These are phyloP conservation scores for Stenoptilia bipunctidactyla DNA, from an alignment of 2,888 invertebrate species.

Conservation along the genomic window DNA sequence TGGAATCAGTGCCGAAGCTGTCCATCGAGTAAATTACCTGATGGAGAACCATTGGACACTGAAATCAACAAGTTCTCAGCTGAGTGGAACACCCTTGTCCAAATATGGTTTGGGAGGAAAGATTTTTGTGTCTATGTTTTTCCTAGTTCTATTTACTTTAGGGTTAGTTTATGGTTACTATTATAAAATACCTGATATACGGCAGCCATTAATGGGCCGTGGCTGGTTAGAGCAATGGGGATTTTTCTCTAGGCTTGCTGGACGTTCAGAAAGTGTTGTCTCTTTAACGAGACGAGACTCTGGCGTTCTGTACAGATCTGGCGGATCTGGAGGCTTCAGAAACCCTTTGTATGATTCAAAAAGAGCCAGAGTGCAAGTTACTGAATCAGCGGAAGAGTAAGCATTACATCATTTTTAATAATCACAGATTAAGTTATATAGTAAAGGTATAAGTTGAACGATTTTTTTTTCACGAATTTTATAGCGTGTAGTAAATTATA, in stretches of 20 bases:
- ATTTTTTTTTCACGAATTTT: no score
- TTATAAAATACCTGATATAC: slow-evolving; percentile 31
- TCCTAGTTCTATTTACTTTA: slow-evolving; percentile 33
- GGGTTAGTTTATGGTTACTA: slow-evolving; percentile 41
- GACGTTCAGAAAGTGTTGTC: slow-evolving; percentile 50
- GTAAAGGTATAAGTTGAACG: no score
- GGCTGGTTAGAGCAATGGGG: slow-evolving; percentile 22
- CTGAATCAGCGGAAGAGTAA: slow-evolving; percentile 31
- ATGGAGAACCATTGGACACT: slow-evolving; percentile 31
- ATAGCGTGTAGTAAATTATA: no score
- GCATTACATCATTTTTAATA: no score
- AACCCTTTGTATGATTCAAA: slow-evolving; percentile 55
- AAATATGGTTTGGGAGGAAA: slow-evolving; percentile 36
- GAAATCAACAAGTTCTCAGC: slow-evolving; percentile 23
- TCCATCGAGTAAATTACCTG: slow-evolving; percentile 30
- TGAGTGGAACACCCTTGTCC: slow-evolving; percentile 43
- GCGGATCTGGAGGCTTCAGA: slow-evolving; percentile 38
- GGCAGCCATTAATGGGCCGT: slow-evolving; percentile 23
- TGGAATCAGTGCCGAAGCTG: slow-evolving; percentile 38
- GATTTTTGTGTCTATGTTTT: slow-evolving; percentile 44
- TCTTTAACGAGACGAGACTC: slow-evolving; percentile 52
- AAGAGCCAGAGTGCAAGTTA: slow-evolving; percentile 40
- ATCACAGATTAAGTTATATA: no score
- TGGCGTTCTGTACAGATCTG: slow-evolving; percentile 21
- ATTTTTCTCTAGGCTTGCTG: slow-evolving; percentile 30